Evolutionary conservation across 2,113 vertebrate genomes (phyloP).

Genomic region (Melanerpes formicivorus): DNA sequence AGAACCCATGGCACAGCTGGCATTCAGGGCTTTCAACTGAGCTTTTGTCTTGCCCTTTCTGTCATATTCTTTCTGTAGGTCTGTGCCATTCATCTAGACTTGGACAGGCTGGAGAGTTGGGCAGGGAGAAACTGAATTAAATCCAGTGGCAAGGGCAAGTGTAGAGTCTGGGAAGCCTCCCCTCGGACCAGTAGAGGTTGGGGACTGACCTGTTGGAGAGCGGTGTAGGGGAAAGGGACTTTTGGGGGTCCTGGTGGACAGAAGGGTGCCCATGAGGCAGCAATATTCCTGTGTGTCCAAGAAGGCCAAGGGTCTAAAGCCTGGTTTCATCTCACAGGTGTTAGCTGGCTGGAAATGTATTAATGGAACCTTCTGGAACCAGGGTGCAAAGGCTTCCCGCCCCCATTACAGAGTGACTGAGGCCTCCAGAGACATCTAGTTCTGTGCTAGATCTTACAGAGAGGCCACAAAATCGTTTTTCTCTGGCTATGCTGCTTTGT

Average conservation of each 20-base stretch:
- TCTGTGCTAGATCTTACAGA: neutral
- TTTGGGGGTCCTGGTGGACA: no score
- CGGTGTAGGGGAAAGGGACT: no score
- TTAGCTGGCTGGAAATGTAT: neutral
- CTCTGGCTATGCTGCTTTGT: neutral
- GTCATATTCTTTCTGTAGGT: neutral
- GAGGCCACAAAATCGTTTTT: neutral
- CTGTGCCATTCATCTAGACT: neutral
- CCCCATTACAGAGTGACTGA: neutral
- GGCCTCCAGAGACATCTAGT: neutral
- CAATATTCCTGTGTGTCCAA: no score
- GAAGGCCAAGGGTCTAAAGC: no score
- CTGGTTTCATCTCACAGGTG: neutral
- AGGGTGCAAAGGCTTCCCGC: neutral
- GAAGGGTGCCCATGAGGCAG: no score
- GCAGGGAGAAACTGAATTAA: no score
- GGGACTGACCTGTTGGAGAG: no score
- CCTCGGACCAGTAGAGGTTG: no score
- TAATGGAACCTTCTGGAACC: neutral
- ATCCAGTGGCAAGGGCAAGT: no score
- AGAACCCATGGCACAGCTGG: conserved; percentile 30
- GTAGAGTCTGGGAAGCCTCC: no score
- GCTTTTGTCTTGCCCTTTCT: neutral
- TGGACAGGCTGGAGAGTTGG: no score
- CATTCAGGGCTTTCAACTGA: neutral